Evolutionary conservation across 2,797 vertebrate genomes (phyloP), one percentile per base, ranked within the genome.

Genomic region (Sebastes minor): DNA sequence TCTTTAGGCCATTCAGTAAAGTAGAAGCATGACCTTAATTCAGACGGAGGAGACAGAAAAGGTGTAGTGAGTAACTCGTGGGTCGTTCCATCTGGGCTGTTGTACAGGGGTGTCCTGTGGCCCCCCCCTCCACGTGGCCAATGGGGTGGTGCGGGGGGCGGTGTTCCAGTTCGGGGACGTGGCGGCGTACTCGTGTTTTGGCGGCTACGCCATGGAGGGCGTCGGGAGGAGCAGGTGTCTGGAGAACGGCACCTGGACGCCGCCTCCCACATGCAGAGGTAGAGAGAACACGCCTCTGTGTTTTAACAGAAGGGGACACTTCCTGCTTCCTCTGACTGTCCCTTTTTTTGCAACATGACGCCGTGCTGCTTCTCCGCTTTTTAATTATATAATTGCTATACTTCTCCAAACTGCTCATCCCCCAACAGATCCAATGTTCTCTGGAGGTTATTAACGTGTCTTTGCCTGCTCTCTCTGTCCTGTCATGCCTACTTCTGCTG

Each of bases 191-290:
- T 97, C 98, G 0, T 99, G 98, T 94, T 99, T 97, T 89, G 96
- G 96, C 71, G 98, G 98, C 71, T 99, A 97, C 91, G 94, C 96
- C 96, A 94, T 99, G 93, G 97, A 98, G 81, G 98, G 98, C 35
- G 89, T 96, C 42, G 94, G 97, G 82, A 92, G 97, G 84, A 98
- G 97, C 89, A 87, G 98, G 91, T 99, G 98, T 92, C 92, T 98
- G 87, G 97, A 98, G 95, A 98, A 98, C 82, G 96, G 97, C 93
- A 98, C 97, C 13, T 99, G 98, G 99, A 99, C 97, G 49, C 93
- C 92, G 20, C 96, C 97, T 74, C 98, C 98, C 76, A 82, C 95
- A 23, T 99, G 98, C 95, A 97, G 96, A 98, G 98, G 98, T 99
- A 96, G 95, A 92, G 83, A 81, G 86, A 83, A 38, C 59, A 32